Evolutionary conservation across 2,797 vertebrate species (phyloP).

Genomic region (Chromobotia macracanthus): DNA sequence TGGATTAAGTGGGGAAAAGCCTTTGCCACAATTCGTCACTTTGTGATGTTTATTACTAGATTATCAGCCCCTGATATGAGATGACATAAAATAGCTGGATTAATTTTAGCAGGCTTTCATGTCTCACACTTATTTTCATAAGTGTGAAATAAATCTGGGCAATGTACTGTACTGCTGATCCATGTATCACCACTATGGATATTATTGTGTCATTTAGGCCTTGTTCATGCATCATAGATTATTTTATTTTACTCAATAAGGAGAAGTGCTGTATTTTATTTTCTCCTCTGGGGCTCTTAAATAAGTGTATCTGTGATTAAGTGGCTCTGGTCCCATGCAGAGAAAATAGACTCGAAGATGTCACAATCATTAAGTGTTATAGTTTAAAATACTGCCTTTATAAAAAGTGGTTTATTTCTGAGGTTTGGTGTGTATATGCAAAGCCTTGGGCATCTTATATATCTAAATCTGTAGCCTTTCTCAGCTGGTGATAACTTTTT

Average conservation of each 20-base stretch:
- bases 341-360: conserved; percentile 54
- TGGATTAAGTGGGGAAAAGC: conserved; percentile 90
- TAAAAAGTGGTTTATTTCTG: neutral
- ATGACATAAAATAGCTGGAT: conserved; percentile 95
- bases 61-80: conserved; percentile 93
- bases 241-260: conserved; percentile 96
- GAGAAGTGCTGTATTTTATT: conserved; percentile 91
- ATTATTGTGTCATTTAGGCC: conserved; percentile 99
- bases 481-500: conserved; percentile 89
- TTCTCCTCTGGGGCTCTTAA: conserved; percentile 79
- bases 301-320: conserved; percentile 62
- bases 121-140: conserved; percentile 73
- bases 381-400: neutral
- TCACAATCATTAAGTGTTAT: conserved; percentile 54
- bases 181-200: conserved; percentile 93
- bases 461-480: conserved; percentile 79
- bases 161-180: conserved; percentile 92
- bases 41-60: conserved; percentile 95
- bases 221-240: conserved; percentile 96
- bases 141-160: conserved; percentile 93
- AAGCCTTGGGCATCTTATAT: conserved; percentile 87
- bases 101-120: conserved; percentile 85
- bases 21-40: conserved; percentile 92
- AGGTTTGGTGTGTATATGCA: conserved; percentile 58
- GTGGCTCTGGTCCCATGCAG: conserved; percentile 71